Evolutionary conservation across 53 echinoderm and acorn worm species (phyloP).

Genomic region (Hippasteria phrygiana): DNA sequence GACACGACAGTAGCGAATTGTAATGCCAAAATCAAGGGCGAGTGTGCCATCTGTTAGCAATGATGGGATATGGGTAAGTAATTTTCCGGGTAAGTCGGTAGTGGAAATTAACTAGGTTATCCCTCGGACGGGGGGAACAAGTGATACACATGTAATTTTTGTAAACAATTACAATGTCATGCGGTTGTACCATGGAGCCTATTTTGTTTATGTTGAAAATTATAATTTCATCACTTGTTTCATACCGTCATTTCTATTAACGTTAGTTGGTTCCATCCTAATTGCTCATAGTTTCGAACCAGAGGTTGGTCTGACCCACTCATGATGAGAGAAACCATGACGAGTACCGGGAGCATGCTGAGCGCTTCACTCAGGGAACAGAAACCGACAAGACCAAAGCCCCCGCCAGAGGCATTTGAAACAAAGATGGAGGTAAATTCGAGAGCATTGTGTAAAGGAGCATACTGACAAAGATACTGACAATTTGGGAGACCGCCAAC

Average conservation of each 20-base stretch:
- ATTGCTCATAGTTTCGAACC: conserved; percentile 81
- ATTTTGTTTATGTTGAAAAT: no score
- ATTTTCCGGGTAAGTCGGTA: no score
- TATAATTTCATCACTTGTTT: no score
- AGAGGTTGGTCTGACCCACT: conserved; percentile 83
- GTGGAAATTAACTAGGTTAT: no score
- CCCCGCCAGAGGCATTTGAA: conserved; percentile 83
- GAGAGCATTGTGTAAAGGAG: neutral
- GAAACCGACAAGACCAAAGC: conserved; percentile 63
- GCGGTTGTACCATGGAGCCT: no score
- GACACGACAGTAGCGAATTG: neutral
- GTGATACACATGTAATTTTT: no score
- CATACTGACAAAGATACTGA: neutral
- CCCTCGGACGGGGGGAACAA: no score
- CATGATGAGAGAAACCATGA: conserved; percentile 73
- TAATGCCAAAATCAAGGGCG: conserved; percentile 69
- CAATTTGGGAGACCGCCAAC: no score
- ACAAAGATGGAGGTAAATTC: conserved; percentile 75
- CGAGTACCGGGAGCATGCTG: conserved; percentile 89
- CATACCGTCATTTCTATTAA: no score
- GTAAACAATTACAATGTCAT: no score
- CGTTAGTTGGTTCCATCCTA: neutral
- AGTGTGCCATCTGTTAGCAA: conserved; percentile 67
- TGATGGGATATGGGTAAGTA: conserved; percentile 86
- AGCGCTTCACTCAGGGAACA: conserved; percentile 66